phyloP scores from a whole-genome alignment of 2,888 invertebrate species.

The Ennomos fuscantarius region DNA sequence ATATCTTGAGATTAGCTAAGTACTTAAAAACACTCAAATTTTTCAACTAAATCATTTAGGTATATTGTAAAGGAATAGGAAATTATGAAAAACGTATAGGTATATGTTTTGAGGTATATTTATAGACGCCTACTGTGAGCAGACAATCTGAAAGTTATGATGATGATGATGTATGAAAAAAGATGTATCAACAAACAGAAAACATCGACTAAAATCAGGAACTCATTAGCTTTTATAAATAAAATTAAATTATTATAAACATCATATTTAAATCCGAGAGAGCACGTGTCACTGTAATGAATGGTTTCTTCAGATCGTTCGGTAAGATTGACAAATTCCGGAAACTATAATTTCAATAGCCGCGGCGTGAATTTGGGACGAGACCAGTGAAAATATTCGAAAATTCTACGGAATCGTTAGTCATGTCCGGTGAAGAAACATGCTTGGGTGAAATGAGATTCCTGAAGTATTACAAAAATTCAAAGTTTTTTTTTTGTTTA shows the following conservation, averaged over 20 bases:
- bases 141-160: conserved; percentile 1
- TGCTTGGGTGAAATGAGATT: conserved; percentile 30
- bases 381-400: conserved; percentile 44
- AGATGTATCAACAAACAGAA: conserved; percentile 7
- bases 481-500: neutral
- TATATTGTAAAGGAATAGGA: too few relatives aligned
- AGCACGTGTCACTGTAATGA: conserved; percentile 16
- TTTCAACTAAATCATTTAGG: too few relatives aligned
- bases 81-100: too few relatives aligned
- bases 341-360: conserved; percentile 45
- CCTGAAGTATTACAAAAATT: conserved; percentile 25
- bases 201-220: conserved; percentile 12
- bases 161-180: conserved; percentile 7
- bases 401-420: conserved; percentile 52
- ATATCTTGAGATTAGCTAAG: too few relatives aligned
- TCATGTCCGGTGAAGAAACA: conserved; percentile 56
- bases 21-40: too few relatives aligned
- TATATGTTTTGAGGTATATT: too few relatives aligned
- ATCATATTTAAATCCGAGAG: conserved; percentile 9
- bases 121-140: neutral
- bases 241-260: conserved; percentile 13
- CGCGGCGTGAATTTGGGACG: conserved; percentile 38
- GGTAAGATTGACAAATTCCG: conserved; percentile 35
- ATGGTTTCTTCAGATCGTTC: conserved; percentile 26
- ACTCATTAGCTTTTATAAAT: conserved; percentile 21